phyloP scores from a whole-genome alignment of 1,140 invertebrate species.

The Eriosoma lanigerum region DNA sequence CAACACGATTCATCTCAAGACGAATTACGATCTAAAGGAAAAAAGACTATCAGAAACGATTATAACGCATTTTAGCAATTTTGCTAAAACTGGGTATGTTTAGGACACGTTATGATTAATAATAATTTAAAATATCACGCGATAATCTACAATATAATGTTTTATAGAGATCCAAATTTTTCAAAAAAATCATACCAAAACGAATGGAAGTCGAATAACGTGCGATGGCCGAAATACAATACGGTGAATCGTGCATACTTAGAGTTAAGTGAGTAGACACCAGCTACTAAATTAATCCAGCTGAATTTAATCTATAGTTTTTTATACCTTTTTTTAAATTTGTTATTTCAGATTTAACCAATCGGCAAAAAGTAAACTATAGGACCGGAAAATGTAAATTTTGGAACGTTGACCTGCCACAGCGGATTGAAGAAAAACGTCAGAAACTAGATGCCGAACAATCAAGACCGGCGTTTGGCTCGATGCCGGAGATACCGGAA shows the following conservation, averaged over 20 bases:
- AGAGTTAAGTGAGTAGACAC: conserved; percentile 66
- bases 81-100: conserved; percentile 79
- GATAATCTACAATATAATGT: background rate
- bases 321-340: background rate
- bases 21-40: conserved; percentile 74
- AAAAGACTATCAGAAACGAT: conserved; percentile 76
- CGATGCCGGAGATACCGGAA: conserved; percentile 2
- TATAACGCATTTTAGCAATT: conserved; percentile 87
- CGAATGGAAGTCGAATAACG: conserved; percentile 68
- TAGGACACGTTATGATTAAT: background rate
- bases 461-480: conserved; percentile 28
- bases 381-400: conserved; percentile 68
- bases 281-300: too few species aligned
- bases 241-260: conserved; percentile 71
- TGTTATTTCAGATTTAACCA: conserved; percentile 29
- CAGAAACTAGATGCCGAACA: conserved; percentile 45
- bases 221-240: conserved; percentile 80
- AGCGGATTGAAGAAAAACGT: conserved; percentile 61
- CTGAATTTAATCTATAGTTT: too few species aligned
- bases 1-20: conserved; percentile 71
- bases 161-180: conserved; percentile 73
- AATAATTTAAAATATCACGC: background rate
- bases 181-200: conserved; percentile 63
- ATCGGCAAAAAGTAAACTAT: conserved; percentile 60
- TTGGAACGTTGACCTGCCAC: conserved; percentile 72